Evolutionary conservation across 2,888 invertebrate species (phyloP), one percentile per base, ranked within the genome.

Genomic region (Melanostoma scalare): DNA sequence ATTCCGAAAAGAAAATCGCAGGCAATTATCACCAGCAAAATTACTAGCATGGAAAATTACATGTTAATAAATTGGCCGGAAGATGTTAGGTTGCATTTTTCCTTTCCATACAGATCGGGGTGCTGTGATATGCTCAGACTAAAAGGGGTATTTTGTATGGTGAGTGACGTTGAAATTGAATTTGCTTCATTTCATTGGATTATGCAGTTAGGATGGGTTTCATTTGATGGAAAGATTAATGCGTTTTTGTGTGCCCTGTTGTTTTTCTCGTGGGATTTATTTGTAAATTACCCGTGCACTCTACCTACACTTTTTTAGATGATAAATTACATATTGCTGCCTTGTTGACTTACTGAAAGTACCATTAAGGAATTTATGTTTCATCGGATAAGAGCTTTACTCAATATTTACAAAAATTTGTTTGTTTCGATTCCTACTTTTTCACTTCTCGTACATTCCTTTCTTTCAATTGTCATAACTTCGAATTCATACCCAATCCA

Each of bases 41-140:
- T 86, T 80, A 86, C 86, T 86, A 85, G 86, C 82, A 82, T 86
- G 86, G 86, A 87, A 87, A 87, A 87, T 87, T 86, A 86, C 86
- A 87, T 87, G 86, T 86, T 86, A 86, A 87, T 87, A 86, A 87
- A 86, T 87, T 86, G 86, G 85, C 86, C 86, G 86, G 86, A 86
- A 87, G 73, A 84, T 79, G 71, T 74, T 84, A 44, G 78, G 52
- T 60, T 78, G 69, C 52, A 53, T 58, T 50, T 58, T 55, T 68
- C 8, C n/a, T 9, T 40, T 63, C 40, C 38, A 65, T 63, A 67
- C 3, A 50, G 33, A 60, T 58, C 58, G 30, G 33, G 44, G n/a
- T 71, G 46, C 6, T 48, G n/a, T 6, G 10, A 42, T 4, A 20
- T 55, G 40, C 5, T 30, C 6, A 38, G 33, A 4, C 3, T 48